A percentile compares a stretch with the other conserved stretches of the same genome.
These are phyloP conservation scores for Mnemiopsis leidyi DNA, from an alignment of 37 sponge, comb jelly and placozoan genomes.

Conservation along the genomic window DNA sequence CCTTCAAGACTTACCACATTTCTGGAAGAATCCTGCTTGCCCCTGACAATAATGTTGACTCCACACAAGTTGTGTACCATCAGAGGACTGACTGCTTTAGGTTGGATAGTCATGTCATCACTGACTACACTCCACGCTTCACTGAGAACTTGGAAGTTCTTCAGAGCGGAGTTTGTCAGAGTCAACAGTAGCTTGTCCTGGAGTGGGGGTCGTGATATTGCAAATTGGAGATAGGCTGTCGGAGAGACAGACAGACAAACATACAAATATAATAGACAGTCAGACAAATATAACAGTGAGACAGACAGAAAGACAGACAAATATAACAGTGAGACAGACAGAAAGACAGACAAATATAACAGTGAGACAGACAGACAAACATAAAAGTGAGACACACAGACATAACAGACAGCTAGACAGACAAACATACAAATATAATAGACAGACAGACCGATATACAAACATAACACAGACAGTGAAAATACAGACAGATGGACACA, in stretches of 20 bases:
- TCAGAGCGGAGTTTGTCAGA: constrained; percentile 35
- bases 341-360: neutral
- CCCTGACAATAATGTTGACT: constrained; percentile 21
- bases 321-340: neutral
- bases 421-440: neutral
- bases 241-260: neutral
- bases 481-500: neutral
- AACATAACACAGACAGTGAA: neutral
- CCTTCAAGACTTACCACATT: no score
- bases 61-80: constrained; percentile 54
- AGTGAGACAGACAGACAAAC: neutral
- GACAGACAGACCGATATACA: neutral
- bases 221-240: neutral
- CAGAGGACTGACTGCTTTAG: constrained; percentile 10
- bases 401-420: neutral
- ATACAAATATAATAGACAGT: neutral
- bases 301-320: neutral
- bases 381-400: neutral
- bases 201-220: neutral
- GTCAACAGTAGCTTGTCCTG: constrained; percentile 43
- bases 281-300: neutral
- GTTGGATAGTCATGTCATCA: neutral
- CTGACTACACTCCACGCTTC: constrained; percentile 46
- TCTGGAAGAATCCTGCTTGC: neutral
- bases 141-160: constrained; percentile 38